Percentiles rank a stretch among this genome's conserved stretches.
Conservation (phyloP, 2,888 invertebrate species). For the Perithous albicinctus region DNA sequence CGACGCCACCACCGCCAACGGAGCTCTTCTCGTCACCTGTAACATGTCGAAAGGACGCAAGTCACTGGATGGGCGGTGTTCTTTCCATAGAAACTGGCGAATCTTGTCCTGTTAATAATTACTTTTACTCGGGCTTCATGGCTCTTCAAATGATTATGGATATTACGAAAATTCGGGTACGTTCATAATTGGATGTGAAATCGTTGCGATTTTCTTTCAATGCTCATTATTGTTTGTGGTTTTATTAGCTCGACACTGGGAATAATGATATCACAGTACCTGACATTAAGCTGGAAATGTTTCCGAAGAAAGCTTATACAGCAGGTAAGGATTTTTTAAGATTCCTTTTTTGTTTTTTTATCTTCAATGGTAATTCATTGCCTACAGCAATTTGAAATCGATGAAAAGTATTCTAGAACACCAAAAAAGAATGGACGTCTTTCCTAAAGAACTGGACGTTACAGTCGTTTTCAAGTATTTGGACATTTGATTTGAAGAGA, state of each 20-base stretch:
- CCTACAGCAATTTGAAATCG: background rate
- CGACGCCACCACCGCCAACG: constrained; percentile 89
- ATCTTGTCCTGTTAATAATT: constrained; percentile 91
- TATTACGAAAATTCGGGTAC: constrained; percentile 90
- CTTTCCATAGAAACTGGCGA: constrained; percentile 90
- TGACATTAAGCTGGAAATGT: constrained; percentile 88
- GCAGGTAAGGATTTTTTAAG: constrained; percentile 83
- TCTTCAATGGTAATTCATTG: background rate
- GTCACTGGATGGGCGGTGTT: constrained; percentile 88
- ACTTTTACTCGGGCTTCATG: constrained; percentile 91
- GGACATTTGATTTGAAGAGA: no score
- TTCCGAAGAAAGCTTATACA: constrained; percentile 90
- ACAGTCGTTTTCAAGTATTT: no score
- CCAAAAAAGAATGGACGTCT: no score
- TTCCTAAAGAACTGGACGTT: no score
- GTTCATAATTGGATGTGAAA: constrained; percentile 36
- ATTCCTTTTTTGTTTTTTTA: no score
- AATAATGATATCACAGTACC: constrained; percentile 87
- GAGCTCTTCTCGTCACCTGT: constrained; percentile 89
- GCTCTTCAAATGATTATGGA: constrained; percentile 90
- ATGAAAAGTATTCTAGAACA: background rate
- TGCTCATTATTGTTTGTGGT: background rate
- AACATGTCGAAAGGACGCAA: constrained; percentile 88
- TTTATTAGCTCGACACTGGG: constrained; percentile 87
- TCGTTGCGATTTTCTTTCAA: background rate